Conservation (phyloP, 2,888 invertebrate genomes). For the Odontocerum albicorne region DNA sequence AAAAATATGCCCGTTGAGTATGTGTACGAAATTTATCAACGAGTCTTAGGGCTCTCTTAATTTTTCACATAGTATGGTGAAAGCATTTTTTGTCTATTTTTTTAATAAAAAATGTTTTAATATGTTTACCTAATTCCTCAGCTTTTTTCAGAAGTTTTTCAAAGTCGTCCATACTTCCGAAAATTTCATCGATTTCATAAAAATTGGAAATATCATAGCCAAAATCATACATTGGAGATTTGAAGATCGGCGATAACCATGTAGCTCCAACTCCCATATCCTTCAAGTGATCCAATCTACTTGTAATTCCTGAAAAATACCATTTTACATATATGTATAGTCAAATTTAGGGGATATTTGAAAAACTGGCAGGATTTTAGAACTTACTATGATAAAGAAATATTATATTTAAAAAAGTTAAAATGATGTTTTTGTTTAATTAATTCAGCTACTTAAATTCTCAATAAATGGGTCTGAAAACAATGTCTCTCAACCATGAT, state of each 20-base stretch:
- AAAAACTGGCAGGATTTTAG: too few species aligned
- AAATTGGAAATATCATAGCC: conserved; percentile 79
- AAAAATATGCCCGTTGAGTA: too few species aligned
- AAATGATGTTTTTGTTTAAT: too few species aligned
- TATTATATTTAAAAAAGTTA: too few species aligned
- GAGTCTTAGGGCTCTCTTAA: too few species aligned
- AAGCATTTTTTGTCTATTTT: too few species aligned
- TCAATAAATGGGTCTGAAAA: too few species aligned
- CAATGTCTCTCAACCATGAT: too few species aligned
- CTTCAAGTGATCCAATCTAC: conserved; percentile 63
- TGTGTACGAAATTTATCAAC: too few species aligned
- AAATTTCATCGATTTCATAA: conserved; percentile 65
- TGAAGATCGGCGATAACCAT: conserved; percentile 71
- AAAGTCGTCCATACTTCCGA: conserved; percentile 72
- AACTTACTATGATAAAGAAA: too few species aligned
- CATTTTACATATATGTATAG: not conserved
- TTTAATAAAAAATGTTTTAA: not conserved
- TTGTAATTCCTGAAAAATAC: conserved; percentile 53
- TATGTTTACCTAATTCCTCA: conserved; percentile 47
- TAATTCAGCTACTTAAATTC: too few species aligned
- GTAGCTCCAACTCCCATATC: conserved; percentile 68
- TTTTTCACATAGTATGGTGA: too few species aligned
- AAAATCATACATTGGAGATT: conserved; percentile 74
- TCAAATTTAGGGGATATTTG: not conserved
- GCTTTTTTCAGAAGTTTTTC: conserved; percentile 60